Base-by-base conservation (phyloP, 2,888 invertebrate species). In the Rhamphomyia laevipes region DNA sequence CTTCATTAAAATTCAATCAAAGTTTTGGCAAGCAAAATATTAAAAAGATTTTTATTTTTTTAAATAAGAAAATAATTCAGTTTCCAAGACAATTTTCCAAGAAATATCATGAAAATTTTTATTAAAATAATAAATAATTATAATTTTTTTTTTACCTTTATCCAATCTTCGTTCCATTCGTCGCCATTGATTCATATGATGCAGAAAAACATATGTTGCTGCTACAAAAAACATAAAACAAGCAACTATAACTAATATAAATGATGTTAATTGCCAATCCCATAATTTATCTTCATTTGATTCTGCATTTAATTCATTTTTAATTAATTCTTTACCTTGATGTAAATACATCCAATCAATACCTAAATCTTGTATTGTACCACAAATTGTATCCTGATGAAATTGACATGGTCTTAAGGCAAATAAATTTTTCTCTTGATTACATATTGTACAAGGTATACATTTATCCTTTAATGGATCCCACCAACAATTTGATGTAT, bases 141-240 rank as follows among this genome's bases (percentile, higher is more conserved):
- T 21, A 21, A 21, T 21, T 5, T 21, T 21, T 4, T 21, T 21
- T 4, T 27, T 67, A 86, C 86, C 86, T 72, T 84, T 81, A 66
- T 83, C 82, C 59, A 86, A 79, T 61, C 82, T 82, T 62, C 78
- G 79, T 70, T 86, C 86, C 64, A 87, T 77, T 63, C 81, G 76
- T 66, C 80, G 78, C 86, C 86, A 87, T 67, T 86, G 86, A 62
- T 80, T 78, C 59, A 84, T 82, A 65, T 86, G 86, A 61, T 86
- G 80, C 59, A 86, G 71, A 57, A 85, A 82, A 65, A 86, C 81
- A 61, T 81, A 77, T 58, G 84, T 78, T 64, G 86, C 84, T 56
- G 83, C 82, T 59, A 84, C 73, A 74, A 87, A 86, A 74, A 87
- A 87, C 63, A 86, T 74, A 51, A 86, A 74, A 73, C 86, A 87